phyloP scores from a whole-genome alignment of 2,888 invertebrate species.

The Sceliomorpha sp. region DNA sequence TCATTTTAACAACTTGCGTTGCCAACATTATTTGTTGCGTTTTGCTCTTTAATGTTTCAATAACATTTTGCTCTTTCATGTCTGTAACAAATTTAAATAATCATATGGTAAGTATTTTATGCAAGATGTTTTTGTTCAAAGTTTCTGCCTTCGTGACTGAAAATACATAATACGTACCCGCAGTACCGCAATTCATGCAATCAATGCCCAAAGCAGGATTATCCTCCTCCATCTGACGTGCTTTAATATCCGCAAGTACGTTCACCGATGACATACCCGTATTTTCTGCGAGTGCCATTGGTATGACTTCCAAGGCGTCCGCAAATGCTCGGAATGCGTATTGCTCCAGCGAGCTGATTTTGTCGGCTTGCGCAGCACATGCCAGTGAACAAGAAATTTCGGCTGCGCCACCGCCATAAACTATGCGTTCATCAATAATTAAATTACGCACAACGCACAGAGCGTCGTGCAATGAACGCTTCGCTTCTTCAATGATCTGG shows the following conservation, averaged over 20 bases:
- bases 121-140: too few species aligned
- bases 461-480: constrained; percentile 88
- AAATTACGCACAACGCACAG: constrained; percentile 88
- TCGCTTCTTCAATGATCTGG: constrained; percentile 88
- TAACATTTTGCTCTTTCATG: constrained; percentile 97
- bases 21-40: constrained; percentile 98
- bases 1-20: constrained; percentile 99
- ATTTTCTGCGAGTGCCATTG: constrained; percentile 98
- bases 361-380: constrained; percentile 93
- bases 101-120: neutral
- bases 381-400: constrained; percentile 97
- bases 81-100: constrained; percentile 81
- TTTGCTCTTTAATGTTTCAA: constrained; percentile 98
- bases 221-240: constrained; percentile 91
- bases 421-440: constrained; percentile 87
- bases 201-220: constrained; percentile 96
- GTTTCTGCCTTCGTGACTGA: too few species aligned
- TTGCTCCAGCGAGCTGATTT: constrained; percentile 94
- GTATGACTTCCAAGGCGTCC: constrained; percentile 96
- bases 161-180: constrained; percentile 76
- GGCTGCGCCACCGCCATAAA: constrained; percentile 98
- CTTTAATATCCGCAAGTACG: constrained; percentile 93
- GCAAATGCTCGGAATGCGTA: constrained; percentile 98
- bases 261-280: constrained; percentile 96
- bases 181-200: constrained; percentile 91